Conservation (phyloP, 2,113 vertebrate species). For the Ivindomyrus marchei region DNA sequence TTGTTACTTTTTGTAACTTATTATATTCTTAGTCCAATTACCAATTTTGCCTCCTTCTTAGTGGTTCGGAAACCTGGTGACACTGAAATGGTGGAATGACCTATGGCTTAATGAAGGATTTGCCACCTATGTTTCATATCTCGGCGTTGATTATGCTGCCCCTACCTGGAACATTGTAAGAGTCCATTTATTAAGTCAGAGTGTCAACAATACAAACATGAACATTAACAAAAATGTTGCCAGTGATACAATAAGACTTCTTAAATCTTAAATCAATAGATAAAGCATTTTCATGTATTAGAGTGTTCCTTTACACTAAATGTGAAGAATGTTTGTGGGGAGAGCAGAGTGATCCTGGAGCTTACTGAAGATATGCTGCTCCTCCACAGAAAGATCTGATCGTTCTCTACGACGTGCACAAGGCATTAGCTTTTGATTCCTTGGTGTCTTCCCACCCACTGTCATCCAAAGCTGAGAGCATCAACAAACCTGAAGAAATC, state of each 20-base stretch:
- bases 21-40: not conserved
- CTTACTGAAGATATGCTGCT: not conserved
- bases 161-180: constrained; percentile 69
- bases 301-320: not conserved
- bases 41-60: constrained; percentile 36
- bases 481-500: constrained; percentile 75
- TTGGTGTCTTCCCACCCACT: constrained; percentile 84
- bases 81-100: constrained; percentile 82
- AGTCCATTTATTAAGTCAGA: not conserved
- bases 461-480: constrained; percentile 60
- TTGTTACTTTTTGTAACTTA: not conserved
- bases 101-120: constrained; percentile 91
- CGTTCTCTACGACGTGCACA: constrained; percentile 66
- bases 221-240: not conserved
- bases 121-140: constrained; percentile 77
- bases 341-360: not conserved
- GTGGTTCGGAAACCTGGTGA: constrained; percentile 94
- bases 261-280: not conserved
- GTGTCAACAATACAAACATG: not conserved
- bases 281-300: not conserved
- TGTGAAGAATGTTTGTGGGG: not conserved
- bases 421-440: constrained; percentile 72
- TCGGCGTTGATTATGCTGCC: constrained; percentile 61
- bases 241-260: not conserved
- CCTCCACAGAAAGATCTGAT: constrained; percentile 73